Base-by-base conservation (phyloP, 2,888 invertebrate genomes). In the Hirudinaria manillensis region DNA sequence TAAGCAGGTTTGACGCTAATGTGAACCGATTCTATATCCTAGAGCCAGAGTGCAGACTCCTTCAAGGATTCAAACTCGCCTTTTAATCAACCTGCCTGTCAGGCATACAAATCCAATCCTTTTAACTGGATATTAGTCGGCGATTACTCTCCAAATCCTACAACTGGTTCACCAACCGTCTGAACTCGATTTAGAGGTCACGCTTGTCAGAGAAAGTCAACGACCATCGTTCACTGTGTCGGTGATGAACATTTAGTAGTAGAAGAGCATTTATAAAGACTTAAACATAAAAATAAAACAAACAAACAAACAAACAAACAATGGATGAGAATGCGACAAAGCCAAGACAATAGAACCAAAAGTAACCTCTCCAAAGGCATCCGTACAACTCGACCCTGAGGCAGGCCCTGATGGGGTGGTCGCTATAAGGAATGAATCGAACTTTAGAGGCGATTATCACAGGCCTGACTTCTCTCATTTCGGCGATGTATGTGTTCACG, bases 331-430 rank as follows among this genome's bases (percentile, higher is more conserved):
- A n/a, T 71, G 66, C 32, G 76, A 61, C 6, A 16, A 61, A 29
- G 29, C 29, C 53, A 53, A 53, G 21, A 13, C 13, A 53, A 53
- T 16, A 27, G 61, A 2, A 21, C 13, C 24, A 7, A 61, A 1
- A n/a, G 7, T 10, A 24, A 61, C 78, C 78, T 67, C 89, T 90
- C 91, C 93, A 93, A 66, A 88, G 88, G 84, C 94, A 94, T 34
- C 94, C 94, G 84, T 93, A 93, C 36, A 94, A 85, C 84, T 94
- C 94, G 51, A 94, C 91, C 78, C 94, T 87, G 92, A 94, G 92
- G 87, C 94, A 94, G 73, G 94, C 92, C 0, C 93, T 94, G 13
- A 93, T 88, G 7, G 61, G 61, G 19, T 61, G 61, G 61, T 89
- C 89, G 84, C 92, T 92, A 88, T 91, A 91, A 0, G 94, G 94